Evolutionary conservation across 2,888 invertebrate genomes (phyloP), one percentile per base, ranked within the genome.

Genomic region (Apamea monoglypha): DNA sequence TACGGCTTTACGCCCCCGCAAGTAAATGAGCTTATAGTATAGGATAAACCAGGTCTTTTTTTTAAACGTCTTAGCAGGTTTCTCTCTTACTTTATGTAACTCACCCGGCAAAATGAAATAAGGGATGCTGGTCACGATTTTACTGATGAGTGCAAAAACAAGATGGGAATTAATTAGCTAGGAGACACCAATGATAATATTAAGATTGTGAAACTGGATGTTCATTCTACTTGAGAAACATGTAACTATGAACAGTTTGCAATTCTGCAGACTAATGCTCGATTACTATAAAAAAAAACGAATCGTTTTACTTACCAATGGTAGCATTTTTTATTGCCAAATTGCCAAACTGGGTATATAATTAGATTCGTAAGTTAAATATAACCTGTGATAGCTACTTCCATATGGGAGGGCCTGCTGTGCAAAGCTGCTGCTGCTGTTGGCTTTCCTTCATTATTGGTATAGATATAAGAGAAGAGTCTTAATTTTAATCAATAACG

Each of bases 121-220:
- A 63, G 36, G 76, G 18, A 63, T 63, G 29, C 61, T 40, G 18
- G 29, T 53, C 50, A 76, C 40, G 29, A 77, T 63, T 50, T 29
- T 18, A 25, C 12, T 63, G 36, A 61, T 50, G 25, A 29, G 40
- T 50, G 29, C 25, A 50, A 75, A 76, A 76, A 63, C 5, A 77
- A 25, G 18, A 64, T 64, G 18, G 6, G 32, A 29, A 50, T 64
- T 40, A 32, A 77, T 77, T 32, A 25, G 29, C 25, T 77, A n/a
- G 14, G 8, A 53, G 25, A 53, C 18, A 53, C 14, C 76, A 64
- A 53, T 44, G 32, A 40, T 44, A 29, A n/a, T 14, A n/a, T n/a
- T n/a, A 29, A 61, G 3, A 40, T 63, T 36, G 47, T 40, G 29
- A 29, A 53, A 18, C 36, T 67, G 21, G 32, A 56, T 36, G 56